Conservation (phyloP, 2,888 invertebrate genomes). For the Lepidocyrtoides sp. region DNA sequence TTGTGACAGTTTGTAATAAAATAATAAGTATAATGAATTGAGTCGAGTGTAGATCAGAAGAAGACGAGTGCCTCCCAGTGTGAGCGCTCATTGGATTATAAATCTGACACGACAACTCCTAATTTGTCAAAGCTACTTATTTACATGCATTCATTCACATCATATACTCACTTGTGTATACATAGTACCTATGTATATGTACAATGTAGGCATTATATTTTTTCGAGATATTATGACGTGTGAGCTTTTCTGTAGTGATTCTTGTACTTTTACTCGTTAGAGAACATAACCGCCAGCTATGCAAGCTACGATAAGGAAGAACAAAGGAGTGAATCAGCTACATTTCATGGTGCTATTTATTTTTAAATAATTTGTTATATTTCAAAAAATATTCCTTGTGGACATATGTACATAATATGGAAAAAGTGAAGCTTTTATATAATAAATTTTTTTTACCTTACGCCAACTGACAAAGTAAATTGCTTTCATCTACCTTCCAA, state of each 20-base stretch:
- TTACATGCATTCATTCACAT: constrained; percentile 45
- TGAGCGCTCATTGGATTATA: constrained; percentile 79
- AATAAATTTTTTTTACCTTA: neutral
- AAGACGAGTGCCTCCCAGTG: constrained; percentile 81
- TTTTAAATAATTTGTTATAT: neutral
- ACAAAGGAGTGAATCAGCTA: neutral
- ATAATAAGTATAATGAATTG: constrained; percentile 80
- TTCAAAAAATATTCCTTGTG: neutral
- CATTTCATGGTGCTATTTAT: neutral
- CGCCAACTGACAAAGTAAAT: neutral
- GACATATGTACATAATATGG: neutral
- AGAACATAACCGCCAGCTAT: neutral
- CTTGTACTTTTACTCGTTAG: neutral
- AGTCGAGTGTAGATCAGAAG: constrained; percentile 79
- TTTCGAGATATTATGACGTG: constrained; percentile 22
- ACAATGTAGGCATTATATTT: neutral
- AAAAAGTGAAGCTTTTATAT: no score
- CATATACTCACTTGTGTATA: neutral
- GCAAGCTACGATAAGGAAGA: neutral
- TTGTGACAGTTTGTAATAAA: constrained; percentile 81
- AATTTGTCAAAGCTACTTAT: constrained; percentile 82
- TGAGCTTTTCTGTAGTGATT: constrained; percentile 24
- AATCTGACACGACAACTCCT: constrained; percentile 83
- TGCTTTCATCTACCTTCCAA: neutral
- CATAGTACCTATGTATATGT: neutral